phyloP scores from a whole-genome alignment of 2,888 invertebrate genomes.

The Argyresthia goedartella region DNA sequence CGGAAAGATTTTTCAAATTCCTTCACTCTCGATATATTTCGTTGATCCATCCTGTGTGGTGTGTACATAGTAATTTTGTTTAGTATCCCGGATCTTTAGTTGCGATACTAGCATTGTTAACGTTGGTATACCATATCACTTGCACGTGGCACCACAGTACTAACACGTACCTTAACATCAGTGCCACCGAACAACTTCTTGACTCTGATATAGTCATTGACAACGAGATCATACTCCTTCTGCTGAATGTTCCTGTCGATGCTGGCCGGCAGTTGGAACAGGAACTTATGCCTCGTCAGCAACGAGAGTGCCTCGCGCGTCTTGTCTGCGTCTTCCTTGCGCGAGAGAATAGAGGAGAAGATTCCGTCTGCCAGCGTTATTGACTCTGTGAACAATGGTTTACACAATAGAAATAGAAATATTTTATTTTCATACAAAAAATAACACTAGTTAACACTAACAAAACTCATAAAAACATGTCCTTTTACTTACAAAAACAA shows the following conservation, averaged over 20 bases:
- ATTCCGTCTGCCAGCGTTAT: conserved; percentile 92
- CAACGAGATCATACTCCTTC: conserved; percentile 96
- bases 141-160: too few species aligned
- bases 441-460: too few species aligned
- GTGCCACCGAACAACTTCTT: conserved; percentile 96
- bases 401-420: neutral
- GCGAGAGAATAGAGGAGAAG: conserved; percentile 91
- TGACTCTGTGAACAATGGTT: conserved; percentile 73
- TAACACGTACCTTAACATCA: conserved; percentile 78
- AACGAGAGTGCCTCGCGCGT: conserved; percentile 95
- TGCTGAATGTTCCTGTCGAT: conserved; percentile 94
- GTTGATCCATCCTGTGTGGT: too few species aligned
- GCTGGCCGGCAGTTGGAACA: conserved; percentile 95
- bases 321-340: conserved; percentile 95
- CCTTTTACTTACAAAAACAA: too few species aligned
- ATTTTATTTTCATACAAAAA: too few species aligned
- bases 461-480: too few species aligned
- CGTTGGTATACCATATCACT: neutral
- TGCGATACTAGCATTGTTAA: too few species aligned
- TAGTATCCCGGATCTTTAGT: too few species aligned
- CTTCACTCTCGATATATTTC: too few species aligned
- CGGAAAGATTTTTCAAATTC: neutral
- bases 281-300: conserved; percentile 92
- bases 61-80: too few species aligned
- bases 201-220: conserved; percentile 97